Evolutionary conservation across 2,113 vertebrate species (phyloP).

Genomic region (Pelecanus crispus): DNA sequence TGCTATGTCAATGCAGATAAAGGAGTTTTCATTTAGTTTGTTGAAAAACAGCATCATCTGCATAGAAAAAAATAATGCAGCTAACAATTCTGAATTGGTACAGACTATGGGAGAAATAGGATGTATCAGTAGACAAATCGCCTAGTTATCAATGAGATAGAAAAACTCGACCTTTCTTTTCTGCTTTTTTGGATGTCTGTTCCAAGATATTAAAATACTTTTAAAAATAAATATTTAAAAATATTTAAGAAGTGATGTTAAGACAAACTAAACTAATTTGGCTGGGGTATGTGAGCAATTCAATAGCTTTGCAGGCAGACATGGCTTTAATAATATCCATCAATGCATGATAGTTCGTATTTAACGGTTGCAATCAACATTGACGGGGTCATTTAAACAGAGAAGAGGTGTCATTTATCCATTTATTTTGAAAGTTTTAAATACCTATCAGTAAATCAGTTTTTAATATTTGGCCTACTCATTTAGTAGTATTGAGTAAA

Average conservation of each 20-base stretch:
- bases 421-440: not conserved
- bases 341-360: not conserved
- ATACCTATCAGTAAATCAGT: not conserved
- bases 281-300: not conserved
- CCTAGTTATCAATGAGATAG: not conserved
- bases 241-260: not conserved
- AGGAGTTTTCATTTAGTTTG: slow-evolving; percentile 49
- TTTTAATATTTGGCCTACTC: not conserved
- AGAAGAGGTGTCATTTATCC: not conserved
- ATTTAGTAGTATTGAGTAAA: not conserved
- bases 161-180: not conserved
- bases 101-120: not conserved
- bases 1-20: slow-evolving; percentile 59
- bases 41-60: slow-evolving; percentile 3
- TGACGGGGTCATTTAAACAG: not conserved
- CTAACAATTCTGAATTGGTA: not conserved
- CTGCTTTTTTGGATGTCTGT: not conserved
- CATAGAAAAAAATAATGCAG: not conserved
- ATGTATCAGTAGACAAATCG: not conserved
- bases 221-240: not conserved
- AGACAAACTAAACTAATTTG: not conserved
- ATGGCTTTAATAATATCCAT: not conserved
- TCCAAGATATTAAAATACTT: not conserved
- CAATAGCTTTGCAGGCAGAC: not conserved
- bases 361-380: not conserved